Percentiles rank a stretch among this genome's conserved stretches.
Conservation (phyloP, 2,113 vertebrate species). For the Esox niger region DNA sequence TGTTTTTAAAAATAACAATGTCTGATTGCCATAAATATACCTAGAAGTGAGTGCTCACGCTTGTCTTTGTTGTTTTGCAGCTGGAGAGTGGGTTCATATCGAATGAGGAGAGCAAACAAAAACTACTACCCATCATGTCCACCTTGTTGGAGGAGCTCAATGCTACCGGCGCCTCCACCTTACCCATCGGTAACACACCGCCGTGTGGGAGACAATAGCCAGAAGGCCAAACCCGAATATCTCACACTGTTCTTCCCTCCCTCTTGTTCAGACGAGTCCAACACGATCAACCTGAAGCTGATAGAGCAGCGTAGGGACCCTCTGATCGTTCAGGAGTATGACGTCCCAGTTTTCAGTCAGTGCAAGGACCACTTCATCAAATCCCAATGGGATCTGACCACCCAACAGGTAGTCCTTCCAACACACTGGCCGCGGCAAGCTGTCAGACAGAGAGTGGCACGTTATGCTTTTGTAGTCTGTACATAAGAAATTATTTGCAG, state of each 20-base stretch:
- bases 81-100: conserved; percentile 96
- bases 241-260: conserved; percentile 2
- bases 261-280: conserved; percentile 82
- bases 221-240: neutral
- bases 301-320: conserved; percentile 89
- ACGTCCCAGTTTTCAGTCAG: conserved; percentile 92
- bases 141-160: conserved; percentile 94
- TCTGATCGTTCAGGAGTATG: conserved; percentile 89
- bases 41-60: neutral
- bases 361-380: conserved; percentile 91
- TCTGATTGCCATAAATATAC: neutral
- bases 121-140: conserved; percentile 93
- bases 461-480: too few species aligned
- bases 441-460: too few species aligned
- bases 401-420: conserved; percentile 81
- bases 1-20: neutral
- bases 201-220: neutral
- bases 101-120: conserved; percentile 95
- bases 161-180: conserved; percentile 88
- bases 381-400: conserved; percentile 97
- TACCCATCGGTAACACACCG: conserved; percentile 83
- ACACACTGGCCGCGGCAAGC: too few species aligned
- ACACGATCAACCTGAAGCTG: conserved; percentile 94
- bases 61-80: conserved; percentile 60
- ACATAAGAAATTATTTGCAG: too few species aligned